Evolutionary conservation across 2,113 vertebrate genomes (phyloP).

Genomic region (Microtus richardsoni): DNA sequence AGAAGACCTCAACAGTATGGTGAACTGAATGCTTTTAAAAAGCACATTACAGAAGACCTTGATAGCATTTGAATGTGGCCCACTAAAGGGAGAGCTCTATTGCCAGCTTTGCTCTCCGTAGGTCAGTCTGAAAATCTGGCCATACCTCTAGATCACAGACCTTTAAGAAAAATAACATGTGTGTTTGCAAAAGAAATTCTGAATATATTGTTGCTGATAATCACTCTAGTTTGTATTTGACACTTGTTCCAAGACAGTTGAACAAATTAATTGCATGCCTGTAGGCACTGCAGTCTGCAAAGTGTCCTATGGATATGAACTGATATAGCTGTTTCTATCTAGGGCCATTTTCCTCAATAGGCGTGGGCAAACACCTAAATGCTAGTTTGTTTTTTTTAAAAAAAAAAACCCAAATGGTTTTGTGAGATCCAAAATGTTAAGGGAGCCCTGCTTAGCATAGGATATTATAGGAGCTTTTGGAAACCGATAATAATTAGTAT

Average conservation of each 20-base stretch:
- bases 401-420: not conserved
- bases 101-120: not conserved
- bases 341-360: not conserved
- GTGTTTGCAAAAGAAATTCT: slow-evolving; percentile 55
- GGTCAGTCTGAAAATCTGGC: not conserved
- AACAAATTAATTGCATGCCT: slow-evolving; percentile 15
- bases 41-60: not conserved
- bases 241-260: slow-evolving; percentile 40
- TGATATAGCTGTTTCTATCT: not conserved
- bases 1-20: not conserved
- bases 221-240: slow-evolving; percentile 25
- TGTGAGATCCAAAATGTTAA: slow-evolving; percentile 35
- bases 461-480: slow-evolving; percentile 15
- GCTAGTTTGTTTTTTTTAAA: not conserved
- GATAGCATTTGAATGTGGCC: not conserved
- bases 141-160: not conserved
- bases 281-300: not conserved
- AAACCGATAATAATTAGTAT: not conserved
- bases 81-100: not conserved
- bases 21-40: not conserved
- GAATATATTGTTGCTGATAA: slow-evolving; percentile 41
- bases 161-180: slow-evolving; percentile 26
- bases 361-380: slow-evolving; percentile 4
- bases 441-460: not conserved
- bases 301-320: slow-evolving; percentile 3